Evolutionary conservation across 2,797 vertebrate species (phyloP).

Genomic region (Microcaecilia unicolor): DNA sequence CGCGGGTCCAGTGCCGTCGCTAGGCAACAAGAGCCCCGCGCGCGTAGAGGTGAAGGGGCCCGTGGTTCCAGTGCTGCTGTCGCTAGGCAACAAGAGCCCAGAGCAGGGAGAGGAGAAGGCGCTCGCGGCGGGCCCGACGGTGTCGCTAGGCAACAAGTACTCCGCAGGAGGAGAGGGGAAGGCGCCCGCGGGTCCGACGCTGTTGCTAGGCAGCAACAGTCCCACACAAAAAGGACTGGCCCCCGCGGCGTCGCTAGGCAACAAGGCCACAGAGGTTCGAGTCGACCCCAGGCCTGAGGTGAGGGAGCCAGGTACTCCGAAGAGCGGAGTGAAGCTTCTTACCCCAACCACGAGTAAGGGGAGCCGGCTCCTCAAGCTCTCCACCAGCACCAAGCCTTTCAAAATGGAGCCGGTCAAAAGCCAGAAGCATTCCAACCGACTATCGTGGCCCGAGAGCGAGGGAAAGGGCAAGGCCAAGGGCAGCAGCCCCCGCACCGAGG

Average conservation of each 20-base stretch:
- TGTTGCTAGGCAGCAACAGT: too few species aligned
- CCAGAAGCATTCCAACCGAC: conserved; percentile 48
- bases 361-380: conserved; percentile 44
- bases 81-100: too few species aligned
- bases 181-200: neutral
- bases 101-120: neutral
- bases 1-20: too few species aligned
- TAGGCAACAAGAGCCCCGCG: too few species aligned
- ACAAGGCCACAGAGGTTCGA: too few species aligned
- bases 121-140: neutral
- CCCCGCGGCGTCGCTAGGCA: too few species aligned
- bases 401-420: conserved; percentile 40
- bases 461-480: conserved; percentile 50
- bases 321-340: conserved; percentile 22
- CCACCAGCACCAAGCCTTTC: conserved; percentile 42
- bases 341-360: conserved; percentile 43
- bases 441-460: conserved; percentile 85
- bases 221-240: too few species aligned
- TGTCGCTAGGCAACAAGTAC: too few species aligned
- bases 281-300: conserved; percentile 26
- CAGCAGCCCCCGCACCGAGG: conserved; percentile 65
- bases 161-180: too few species aligned
- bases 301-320: neutral
- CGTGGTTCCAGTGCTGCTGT: too few species aligned
- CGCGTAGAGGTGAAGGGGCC: too few species aligned